Base-by-base conservation (phyloP, 1,140 invertebrate species). In the Phymastichus coffea region DNA sequence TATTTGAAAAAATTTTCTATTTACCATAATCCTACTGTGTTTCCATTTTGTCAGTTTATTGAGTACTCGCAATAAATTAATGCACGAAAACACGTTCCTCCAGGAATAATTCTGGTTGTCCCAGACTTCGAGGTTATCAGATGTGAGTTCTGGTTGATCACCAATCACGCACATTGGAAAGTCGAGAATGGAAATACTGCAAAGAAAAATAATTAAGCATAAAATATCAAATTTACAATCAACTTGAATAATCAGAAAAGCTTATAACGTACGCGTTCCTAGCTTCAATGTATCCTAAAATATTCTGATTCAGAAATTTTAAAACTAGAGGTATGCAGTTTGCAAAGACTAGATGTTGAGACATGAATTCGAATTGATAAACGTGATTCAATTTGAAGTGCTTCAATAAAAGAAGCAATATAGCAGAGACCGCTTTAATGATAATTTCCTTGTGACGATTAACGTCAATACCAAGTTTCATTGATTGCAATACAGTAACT, bases 21-120 rank as follows among this genome's bases (percentile, higher is more conserved):
- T 73, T 77, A 90, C 88, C 96, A 99, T 99, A 25, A 99, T 98
- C 65, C 98, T 86, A 22, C 96, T 97, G 78, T 99, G 96, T 78
- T 99, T 99, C 94, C 96, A 98, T 79, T 99, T 99, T 28, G 95
- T 99, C 37, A 99, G 81, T 83, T 99, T 99, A 77, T 99, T 99
- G 20, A 99, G 84, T 70, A 99, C 94, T 69, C 97, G 84, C 33
- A 99, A 80, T 28, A 99, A 78, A 85, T 99, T 99, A 46, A 99
- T 98, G 72, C 96, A 98, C 2, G 95, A 94, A 80, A 98, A 99
- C 20, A 99, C 86, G 83, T 99, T 99, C 64, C 97, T 84, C 97
- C 97, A 99, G 41, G 94, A 97, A 80, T 90, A 98, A 38, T 86
- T 84, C 59, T 91, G 87, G 63, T 87, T 88, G 69, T 95, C 92